Evolutionary conservation across 2,113 vertebrate species (phyloP), one percentile per base, ranked within the genome.

Genomic region (Microcebus tavaratra): DNA sequence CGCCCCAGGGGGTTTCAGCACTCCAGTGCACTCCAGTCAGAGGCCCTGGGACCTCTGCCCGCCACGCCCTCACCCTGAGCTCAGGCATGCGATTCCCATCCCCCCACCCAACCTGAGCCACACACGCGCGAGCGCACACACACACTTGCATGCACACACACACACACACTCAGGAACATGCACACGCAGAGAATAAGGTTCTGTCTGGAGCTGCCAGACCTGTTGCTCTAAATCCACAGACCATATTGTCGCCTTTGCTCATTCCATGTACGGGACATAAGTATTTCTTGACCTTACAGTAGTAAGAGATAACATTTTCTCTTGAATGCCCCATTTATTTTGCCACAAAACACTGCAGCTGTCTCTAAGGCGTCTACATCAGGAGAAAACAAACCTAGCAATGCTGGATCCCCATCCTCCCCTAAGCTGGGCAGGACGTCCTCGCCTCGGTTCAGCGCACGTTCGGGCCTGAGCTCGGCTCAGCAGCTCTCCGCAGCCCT

Each of bases 211-310:
- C 15, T 25, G 50, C 11, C 42, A 50, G 6, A 23, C 34, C 78
- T 90, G 12, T 23, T 80, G 76, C 36, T 57, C 84, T 61, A 75
- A 42, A 95, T 84, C 80, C 72, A 81, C 3, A 81, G 39, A 85
- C 36, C 20, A 18, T 61, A 48, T 50, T 42, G 31, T 7, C 80
- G 10, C 29, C 81, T 92, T 92, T 85, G 45, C 70, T 70, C 25
- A 29, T 90, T 85, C 25, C 57, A 48, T 48, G 88, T 76, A 83
- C 48, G 81, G 45, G 70, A 90, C 53, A 29, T 88, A 92, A 94
- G 50, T 79, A 68, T 53, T 61, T 92, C 73, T 94, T 76, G 78
- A 53, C 85, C 65, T 91, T 42, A 34, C 7, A 5, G 6, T 39
- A 59, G 27, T 12, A 70, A 45, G 57, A 53, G 42, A 61, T 36